Evolutionary conservation across 2,888 invertebrate species (phyloP).

Genomic region (Griposia aprilina): DNA sequence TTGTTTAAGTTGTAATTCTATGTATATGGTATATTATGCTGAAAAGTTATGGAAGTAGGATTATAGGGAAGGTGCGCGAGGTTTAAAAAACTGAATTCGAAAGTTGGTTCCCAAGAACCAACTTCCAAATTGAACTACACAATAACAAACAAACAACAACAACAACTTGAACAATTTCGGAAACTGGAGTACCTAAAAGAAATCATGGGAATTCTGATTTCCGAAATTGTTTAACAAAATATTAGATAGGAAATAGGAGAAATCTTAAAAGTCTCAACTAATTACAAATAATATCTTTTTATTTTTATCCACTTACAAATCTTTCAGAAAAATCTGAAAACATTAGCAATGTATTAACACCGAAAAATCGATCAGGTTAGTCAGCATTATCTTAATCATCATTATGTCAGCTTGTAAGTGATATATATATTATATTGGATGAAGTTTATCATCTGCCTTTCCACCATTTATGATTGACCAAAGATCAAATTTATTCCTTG

Average conservation of each 20-base stretch:
- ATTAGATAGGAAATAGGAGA: background rate
- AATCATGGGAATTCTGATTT: too few relatives aligned
- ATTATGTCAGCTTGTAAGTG: background rate
- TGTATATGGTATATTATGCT: background rate
- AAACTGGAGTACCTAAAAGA: too few relatives aligned
- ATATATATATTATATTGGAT: too few relatives aligned
- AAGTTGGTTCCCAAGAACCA: background rate
- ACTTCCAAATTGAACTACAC: too few relatives aligned
- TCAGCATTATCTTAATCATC: background rate
- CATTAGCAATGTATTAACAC: too few relatives aligned
- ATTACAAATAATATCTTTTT: too few relatives aligned
- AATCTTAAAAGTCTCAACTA: background rate
- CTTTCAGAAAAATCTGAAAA: background rate
- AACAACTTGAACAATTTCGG: too few relatives aligned
- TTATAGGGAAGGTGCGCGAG: background rate
- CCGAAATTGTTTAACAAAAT: background rate
- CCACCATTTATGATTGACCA: too few relatives aligned
- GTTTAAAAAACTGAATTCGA: background rate
- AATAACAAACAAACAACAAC: too few relatives aligned
- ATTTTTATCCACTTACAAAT: background rate
- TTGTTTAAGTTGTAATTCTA: constrained; percentile 10
- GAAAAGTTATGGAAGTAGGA: background rate
- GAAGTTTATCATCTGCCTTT: too few relatives aligned
- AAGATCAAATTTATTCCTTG: background rate
- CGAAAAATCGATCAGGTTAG: background rate